These are phyloP conservation scores for Drosophila nr. perissopoda DNA, from an alignment of 2,888 invertebrate species.

Conservation along the genomic window DNA sequence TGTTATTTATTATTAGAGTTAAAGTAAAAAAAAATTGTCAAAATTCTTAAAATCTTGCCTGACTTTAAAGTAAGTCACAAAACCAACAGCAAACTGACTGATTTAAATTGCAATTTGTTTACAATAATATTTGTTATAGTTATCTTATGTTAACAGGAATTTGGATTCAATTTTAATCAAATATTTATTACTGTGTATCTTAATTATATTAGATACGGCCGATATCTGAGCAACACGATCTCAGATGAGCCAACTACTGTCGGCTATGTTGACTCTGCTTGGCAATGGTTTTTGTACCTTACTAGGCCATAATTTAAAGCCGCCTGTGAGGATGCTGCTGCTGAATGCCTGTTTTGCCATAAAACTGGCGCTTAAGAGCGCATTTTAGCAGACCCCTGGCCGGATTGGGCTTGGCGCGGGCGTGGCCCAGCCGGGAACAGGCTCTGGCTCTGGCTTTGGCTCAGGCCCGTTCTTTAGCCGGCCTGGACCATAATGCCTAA, in stretches of 20 bases:
- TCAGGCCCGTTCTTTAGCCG: slow-evolving; percentile 41
- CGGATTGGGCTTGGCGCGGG: slow-evolving; percentile 80
- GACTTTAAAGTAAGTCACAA: background rate
- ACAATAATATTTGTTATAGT: background rate
- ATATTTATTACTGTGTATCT: slow-evolving; percentile 32
- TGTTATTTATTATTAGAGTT: background rate
- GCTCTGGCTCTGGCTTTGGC: slow-evolving; percentile 19
- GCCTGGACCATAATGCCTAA: slow-evolving; percentile 72
- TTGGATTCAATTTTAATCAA: background rate
- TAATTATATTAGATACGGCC: slow-evolving; percentile 68
- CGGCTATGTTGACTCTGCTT: slow-evolving; percentile 4
- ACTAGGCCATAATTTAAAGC: slow-evolving; percentile 69
- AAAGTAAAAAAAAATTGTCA: too few species aligned
- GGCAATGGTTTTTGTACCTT: slow-evolving; percentile 9
- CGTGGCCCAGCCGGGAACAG: slow-evolving; percentile 58
- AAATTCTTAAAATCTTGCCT: too few species aligned
- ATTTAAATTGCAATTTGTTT: background rate
- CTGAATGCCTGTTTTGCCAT: slow-evolving; percentile 42
- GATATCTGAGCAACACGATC: slow-evolving; percentile 71
- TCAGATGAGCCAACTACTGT: slow-evolving; percentile 53
- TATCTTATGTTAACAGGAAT: background rate
- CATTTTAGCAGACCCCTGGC: slow-evolving; percentile 66
- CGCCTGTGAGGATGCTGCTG: slow-evolving; percentile 36
- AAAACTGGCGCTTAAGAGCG: slow-evolving; percentile 77
- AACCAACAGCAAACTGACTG: background rate